Conservation (phyloP, 2,797 vertebrate species). For the Tamandua tetradactyla region DNA sequence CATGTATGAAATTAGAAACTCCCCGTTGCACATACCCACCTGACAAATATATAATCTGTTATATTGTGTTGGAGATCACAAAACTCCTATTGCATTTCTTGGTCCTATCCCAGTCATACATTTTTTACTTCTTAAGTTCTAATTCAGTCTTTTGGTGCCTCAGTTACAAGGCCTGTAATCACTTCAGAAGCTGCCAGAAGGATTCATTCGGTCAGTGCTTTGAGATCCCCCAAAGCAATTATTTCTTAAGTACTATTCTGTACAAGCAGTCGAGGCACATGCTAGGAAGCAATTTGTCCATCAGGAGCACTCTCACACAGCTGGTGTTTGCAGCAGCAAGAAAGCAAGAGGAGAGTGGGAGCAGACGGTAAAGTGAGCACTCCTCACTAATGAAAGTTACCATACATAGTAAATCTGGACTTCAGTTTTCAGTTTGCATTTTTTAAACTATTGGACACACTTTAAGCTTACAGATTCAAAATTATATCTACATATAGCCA, state of each 20-base stretch:
- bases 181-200: conserved; percentile 34
- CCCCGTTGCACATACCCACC: too few species aligned
- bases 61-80: background rate
- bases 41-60: background rate
- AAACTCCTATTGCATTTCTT: background rate
- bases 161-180: background rate
- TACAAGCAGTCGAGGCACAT: background rate
- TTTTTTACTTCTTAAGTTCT: background rate
- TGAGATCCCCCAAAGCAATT: conserved; percentile 71
- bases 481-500: background rate
- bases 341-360: background rate
- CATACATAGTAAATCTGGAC: background rate
- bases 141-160: background rate
- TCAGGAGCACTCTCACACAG: background rate
- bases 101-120: background rate
- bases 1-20: background rate
- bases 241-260: conserved; percentile 52
- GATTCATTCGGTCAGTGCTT: conserved; percentile 56
- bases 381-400: background rate
- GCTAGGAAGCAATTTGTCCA: conserved; percentile 52
- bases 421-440: background rate
- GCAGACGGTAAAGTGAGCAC: rapidly evolving
- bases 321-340: background rate
- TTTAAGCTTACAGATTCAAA: background rate
- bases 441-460: background rate